Evolutionary conservation across 2,888 invertebrate genomes (phyloP), one percentile per base, ranked within the genome.

Genomic region (Hypselothyrea guttata): DNA sequence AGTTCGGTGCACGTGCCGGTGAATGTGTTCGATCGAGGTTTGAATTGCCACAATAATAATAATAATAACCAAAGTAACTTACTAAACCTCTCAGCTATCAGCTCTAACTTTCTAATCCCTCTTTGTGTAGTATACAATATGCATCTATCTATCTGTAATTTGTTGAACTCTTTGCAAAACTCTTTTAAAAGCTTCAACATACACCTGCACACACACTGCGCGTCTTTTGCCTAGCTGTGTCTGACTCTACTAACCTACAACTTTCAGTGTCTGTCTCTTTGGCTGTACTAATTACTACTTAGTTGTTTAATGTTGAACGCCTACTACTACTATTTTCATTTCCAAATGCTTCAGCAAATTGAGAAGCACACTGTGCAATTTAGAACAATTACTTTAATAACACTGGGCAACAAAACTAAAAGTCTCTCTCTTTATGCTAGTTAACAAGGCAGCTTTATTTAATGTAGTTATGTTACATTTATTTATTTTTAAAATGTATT

Each of bases 1-100:
- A 97, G 96, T 86, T 95, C 97, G 65, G 96, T 98, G 35, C 98
- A 98, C 89, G 96, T 98, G 42, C 98, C 98, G 28, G 97, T 97
- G 63, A 98, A 98, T 90, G 97, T 98, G 57, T 98, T 95, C 90
- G 96, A 97, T 86, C 93, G 95, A 93, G 95, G 95, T 95, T 91
- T 91, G 91, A 89, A 71, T 47, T 71, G 40, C 28, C 34, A 28
- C 46, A 35, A 30, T 13, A 15, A 41, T 15, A 11, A 41, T 34
- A 9, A 16, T 30, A 58, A 65, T 38, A 45, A 0, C n/a, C 48
- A 52, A n/a, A n/a, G n/a, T n/a, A n/a, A n/a, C n/a, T n/a, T n/a
- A n/a, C n/a, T n/a, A n/a, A n/a, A n/a, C 5, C 22, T 27, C 45
- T 28, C 54, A 51, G 71, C 72, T 62, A 56, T 59, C 75, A 52